Conservation (phyloP, 2,113 vertebrate species). For the Xenopus tropicalis region UCB_Xtro_10.0 CM004446.2:106620001-106620500, state of each 20-base stretch:
- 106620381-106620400: too few species aligned
- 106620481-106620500: too few species aligned
- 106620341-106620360: too few species aligned
- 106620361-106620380: too few species aligned
- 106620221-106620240: slow-evolving; percentile 59
- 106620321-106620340: too few species aligned
- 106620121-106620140: slow-evolving; percentile 55
- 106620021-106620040: slow-evolving; percentile 52
- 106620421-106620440: too few species aligned
- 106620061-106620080: slow-evolving; percentile 49
- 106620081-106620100: slow-evolving; percentile 55
- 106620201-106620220: slow-evolving; percentile 25
- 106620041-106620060: neutral
- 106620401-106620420: too few species aligned
- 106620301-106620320: too few species aligned
- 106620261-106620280: neutral
- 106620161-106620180: slow-evolving; percentile 60
- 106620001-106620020: slow-evolving; percentile 62
- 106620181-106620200: slow-evolving; percentile 49
- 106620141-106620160: slow-evolving; percentile 65
- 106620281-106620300: too few species aligned
- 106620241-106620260: slow-evolving; percentile 16
- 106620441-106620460: too few species aligned
- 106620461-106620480: too few species aligned
- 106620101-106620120: slow-evolving; percentile 48